These are phyloP conservation scores for Chloropsis hardwickii DNA, from an alignment of 2,113 vertebrate species.

Conservation along the genomic window DNA sequence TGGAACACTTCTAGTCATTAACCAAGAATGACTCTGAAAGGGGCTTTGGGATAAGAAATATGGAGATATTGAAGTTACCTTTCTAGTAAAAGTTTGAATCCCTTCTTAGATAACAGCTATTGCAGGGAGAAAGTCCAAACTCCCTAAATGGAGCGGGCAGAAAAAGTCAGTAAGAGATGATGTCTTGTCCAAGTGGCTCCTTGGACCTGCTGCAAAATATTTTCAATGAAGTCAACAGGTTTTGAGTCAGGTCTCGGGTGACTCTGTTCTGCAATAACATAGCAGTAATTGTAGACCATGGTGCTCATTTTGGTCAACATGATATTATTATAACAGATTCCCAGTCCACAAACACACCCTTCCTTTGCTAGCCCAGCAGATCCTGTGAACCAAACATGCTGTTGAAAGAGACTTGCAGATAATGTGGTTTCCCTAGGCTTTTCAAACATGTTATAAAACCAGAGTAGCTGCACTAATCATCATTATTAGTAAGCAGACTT, in stretches of 20 bases:
- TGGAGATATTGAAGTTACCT: neutral
- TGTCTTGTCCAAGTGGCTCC: neutral
- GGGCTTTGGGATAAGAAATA: neutral
- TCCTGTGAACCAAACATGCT: neutral
- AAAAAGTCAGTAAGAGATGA: neutral
- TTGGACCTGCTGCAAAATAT: neutral
- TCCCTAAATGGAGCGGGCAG: neutral
- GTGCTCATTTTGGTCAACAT: neutral
- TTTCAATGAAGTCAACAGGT: neutral
- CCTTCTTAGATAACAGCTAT: neutral
- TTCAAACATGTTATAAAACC: neutral
- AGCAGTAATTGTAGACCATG: neutral
- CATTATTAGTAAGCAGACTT: neutral
- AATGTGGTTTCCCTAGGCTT: neutral
- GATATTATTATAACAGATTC: neutral
- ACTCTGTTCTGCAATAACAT: neutral
- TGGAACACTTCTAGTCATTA: neutral
- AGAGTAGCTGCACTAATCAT: neutral
- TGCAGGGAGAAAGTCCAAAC: neutral
- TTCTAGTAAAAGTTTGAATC: neutral
- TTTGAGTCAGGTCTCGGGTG: neutral
- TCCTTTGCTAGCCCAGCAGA: neutral
- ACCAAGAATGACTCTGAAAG: neutral
- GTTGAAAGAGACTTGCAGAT: conserved; percentile 1
- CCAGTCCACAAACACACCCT: neutral